Evolutionary conservation across 23 tunicate genomes (phyloP), one percentile per base, ranked within the genome.

Genomic region (Ascidia mentula): DNA sequence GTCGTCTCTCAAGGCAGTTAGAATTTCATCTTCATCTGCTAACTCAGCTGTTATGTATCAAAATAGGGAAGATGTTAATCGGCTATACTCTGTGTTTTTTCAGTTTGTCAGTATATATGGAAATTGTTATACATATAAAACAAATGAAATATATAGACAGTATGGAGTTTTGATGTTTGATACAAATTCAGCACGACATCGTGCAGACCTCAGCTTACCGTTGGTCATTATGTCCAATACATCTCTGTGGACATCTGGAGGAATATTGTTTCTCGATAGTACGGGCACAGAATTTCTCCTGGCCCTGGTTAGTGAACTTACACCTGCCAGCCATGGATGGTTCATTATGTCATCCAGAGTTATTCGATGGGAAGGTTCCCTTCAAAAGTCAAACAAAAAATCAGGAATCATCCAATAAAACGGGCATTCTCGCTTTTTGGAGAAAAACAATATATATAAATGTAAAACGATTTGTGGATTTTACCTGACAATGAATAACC

Each of bases 251-350:
- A 89, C 88, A 17, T 80, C 84, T 7, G 76, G 84, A 24, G 93
- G 72, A 31, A 93, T 88, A 38, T 59, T 69, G 40, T 73, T 88
- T 39, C 90, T 60, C 0, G 79, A 45, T 3, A 91, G 69, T 7
- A 92, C 77, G 7, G 91, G 91, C 2, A 88, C 73, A 13, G 79
- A 87, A 38, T 75, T 75, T 6, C 73, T 77, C 7, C 79, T 46
- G 38, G 81, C 88, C 0, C 85, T 40, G 22, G 61, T n/a, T 37
- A 89, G 38, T 40, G 95, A 77, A 36, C 72, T 71, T 40, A 77
- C 90, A 18, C 89, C 99, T 32, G 72, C 69, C 69, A 95, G 45
- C 99, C 99, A 95, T 4, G 89, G 88, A 39, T 95, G 99, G 39
- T 59, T 60, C 24, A 87, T 42, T 32, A 95, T 90, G 6, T 90